Evolutionary conservation across 2,113 vertebrate species (phyloP).

Genomic region (Phrynosoma blainvillii): DNA sequence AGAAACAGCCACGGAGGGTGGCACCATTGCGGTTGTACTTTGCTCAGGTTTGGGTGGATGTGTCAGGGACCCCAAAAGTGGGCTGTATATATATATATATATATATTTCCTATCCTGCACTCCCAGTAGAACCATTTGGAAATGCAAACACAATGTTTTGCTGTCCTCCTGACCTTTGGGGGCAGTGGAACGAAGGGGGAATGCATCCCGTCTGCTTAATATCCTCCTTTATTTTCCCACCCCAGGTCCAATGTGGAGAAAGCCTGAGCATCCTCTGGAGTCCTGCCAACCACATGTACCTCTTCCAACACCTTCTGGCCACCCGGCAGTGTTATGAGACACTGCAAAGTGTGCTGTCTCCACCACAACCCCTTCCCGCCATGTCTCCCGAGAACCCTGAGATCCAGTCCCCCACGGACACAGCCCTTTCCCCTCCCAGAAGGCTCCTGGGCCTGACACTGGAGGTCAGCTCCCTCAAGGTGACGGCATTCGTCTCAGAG

Average conservation of each 20-base stretch:
- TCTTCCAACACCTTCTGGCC: conserved; percentile 89
- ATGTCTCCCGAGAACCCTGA: neutral
- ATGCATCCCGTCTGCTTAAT: too few relatives aligned
- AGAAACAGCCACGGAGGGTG: too few relatives aligned
- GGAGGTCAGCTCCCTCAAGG: conserved; percentile 81
- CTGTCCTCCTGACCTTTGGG: too few relatives aligned
- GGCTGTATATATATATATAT: too few relatives aligned
- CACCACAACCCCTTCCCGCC: conserved; percentile 19
- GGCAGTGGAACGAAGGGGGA: too few relatives aligned
- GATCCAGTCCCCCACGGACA: conserved; percentile 34
- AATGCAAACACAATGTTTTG: too few relatives aligned
- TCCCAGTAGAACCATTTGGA: too few relatives aligned
- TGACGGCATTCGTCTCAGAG: conserved; percentile 86
- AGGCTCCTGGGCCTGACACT: conserved; percentile 77
- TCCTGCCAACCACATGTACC: conserved; percentile 91
- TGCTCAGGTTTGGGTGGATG: too few relatives aligned
- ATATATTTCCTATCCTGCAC: too few relatives aligned
- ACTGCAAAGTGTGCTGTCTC: conserved; percentile 52
- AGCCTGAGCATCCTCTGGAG: conserved; percentile 87
- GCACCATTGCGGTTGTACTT: too few relatives aligned
- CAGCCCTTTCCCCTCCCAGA: conserved; percentile 22
- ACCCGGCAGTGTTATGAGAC: conserved; percentile 79
- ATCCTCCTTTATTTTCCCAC: neutral
- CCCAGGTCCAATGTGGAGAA: conserved; percentile 86
- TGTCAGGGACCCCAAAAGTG: too few relatives aligned